Percentiles rank a stretch among this genome's conserved stretches.
Evolutionary conservation across 2,797 vertebrate genomes (phyloP).

Genomic region (Helostoma temminkii): DNA sequence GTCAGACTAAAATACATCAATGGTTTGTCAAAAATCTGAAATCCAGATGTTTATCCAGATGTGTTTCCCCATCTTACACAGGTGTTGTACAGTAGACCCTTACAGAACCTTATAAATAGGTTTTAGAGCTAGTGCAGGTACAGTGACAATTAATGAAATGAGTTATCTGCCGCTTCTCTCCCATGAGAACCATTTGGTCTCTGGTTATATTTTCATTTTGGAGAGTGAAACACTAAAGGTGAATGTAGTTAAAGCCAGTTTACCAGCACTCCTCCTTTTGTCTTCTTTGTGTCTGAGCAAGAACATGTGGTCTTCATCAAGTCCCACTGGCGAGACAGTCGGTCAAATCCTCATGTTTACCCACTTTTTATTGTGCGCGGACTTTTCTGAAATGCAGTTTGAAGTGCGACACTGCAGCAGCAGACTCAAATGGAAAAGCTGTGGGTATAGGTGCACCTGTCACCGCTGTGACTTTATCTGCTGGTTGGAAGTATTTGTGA

Average conservation of each 20-base stretch:
- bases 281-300: not conserved
- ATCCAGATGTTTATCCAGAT: conserved; percentile 40
- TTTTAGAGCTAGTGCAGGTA: not conserved
- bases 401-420: conserved; percentile 9
- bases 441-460: conserved; percentile 17
- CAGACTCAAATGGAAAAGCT: conserved; percentile 19
- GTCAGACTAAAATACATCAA: not conserved
- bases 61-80: conserved; percentile 4
- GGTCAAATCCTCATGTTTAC: conserved; percentile 7
- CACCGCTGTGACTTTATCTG: conserved; percentile 27
- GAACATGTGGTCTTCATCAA: conserved; percentile 4
- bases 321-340: not conserved
- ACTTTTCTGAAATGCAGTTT: not conserved
- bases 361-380: conserved; percentile 8
- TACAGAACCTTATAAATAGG: not conserved
- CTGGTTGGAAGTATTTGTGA: conserved; percentile 28
- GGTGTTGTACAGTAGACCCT: conserved; percentile 11
- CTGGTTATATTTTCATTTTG: too few relatives aligned
- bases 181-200: too few relatives aligned
- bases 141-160: not conserved
- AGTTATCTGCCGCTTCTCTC: not conserved
- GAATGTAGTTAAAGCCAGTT: not conserved
- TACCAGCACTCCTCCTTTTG: not conserved
- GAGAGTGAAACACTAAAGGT: too few relatives aligned
- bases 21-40: not conserved